A percentile compares a stretch with the other conserved stretches of the same genome.
phyloP scores from a whole-genome alignment of 1,140 invertebrate species.

The Zaprionus davidi region DNA sequence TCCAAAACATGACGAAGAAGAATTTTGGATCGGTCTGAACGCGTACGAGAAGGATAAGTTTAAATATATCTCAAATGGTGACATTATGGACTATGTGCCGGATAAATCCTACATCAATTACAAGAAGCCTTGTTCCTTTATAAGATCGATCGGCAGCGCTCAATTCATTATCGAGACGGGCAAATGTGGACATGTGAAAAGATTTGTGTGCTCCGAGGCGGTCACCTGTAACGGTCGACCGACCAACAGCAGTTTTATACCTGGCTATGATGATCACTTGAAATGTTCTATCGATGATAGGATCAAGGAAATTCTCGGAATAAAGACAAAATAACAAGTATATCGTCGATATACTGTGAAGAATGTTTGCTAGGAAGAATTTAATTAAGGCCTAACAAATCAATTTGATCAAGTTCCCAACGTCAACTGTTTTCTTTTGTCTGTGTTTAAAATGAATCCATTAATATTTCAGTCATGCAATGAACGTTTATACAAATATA shows the following conservation, averaged over 20 bases:
- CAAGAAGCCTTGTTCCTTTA: constrained; percentile 19
- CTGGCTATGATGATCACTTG: background rate
- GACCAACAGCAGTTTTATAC: background rate
- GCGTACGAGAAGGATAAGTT: constrained; percentile 13
- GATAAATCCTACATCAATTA: background rate
- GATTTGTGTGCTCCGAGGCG: constrained; percentile 29
- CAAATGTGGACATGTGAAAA: background rate
- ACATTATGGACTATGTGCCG: background rate
- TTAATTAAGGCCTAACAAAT: background rate
- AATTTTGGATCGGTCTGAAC: constrained; percentile 45
- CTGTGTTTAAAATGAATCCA: too few species aligned
- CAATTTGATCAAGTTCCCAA: background rate
- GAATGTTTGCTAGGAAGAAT: too few species aligned
- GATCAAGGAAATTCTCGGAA: background rate
- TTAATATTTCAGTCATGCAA: background rate
- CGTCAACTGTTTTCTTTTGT: too few species aligned
- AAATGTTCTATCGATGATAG: constrained; percentile 1
- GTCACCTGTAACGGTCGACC: constrained; percentile 24
- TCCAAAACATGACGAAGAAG: background rate
- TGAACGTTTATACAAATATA: background rate
- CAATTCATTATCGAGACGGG: background rate
- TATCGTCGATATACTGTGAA: background rate
- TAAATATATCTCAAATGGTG: constrained; percentile 17
- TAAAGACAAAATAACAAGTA: background rate
- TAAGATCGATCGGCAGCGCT: background rate